Percentiles rank a stretch among this genome's conserved stretches.
Conservation (phyloP, 2,888 invertebrate genomes). For the Drosophila tanythrix region DNA sequence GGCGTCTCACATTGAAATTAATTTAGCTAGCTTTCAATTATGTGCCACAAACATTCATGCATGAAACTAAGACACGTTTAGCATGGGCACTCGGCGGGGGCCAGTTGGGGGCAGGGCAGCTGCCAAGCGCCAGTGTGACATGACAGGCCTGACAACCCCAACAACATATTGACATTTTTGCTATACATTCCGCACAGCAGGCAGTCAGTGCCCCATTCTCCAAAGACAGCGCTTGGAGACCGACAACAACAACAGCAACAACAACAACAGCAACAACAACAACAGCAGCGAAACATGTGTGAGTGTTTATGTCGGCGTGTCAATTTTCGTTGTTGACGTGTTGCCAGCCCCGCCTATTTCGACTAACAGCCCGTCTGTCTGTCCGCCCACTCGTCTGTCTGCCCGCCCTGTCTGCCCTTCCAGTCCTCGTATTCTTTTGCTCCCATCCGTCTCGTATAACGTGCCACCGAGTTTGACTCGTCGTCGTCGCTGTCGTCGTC, state of each 20-base stretch:
- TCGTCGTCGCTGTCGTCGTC: conserved; percentile 26
- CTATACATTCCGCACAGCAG: conserved; percentile 72
- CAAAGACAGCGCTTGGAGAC: conserved; percentile 24
- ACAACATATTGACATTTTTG: conserved; percentile 80
- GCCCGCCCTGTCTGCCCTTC: conserved; percentile 21
- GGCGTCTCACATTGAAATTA: conserved; percentile 82
- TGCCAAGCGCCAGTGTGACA: conserved; percentile 71
- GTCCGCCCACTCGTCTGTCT: conserved; percentile 21
- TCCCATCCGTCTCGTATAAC: conserved; percentile 37
- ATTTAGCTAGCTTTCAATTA: conserved; percentile 84
- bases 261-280: background rate
- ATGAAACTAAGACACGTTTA: conserved; percentile 79
- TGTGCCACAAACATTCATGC: conserved; percentile 84
- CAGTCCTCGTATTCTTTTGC: conserved; percentile 11
- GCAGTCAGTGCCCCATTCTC: conserved; percentile 37
- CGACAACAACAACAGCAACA: conserved; percentile 17
- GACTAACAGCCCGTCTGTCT: conserved; percentile 8
- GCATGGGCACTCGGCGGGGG: conserved; percentile 17
- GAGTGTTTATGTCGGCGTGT: conserved; percentile 82
- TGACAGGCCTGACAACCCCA: conserved; percentile 77
- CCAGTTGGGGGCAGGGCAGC: background rate
- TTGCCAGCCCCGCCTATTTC: conserved; percentile 58
- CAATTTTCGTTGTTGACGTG: conserved; percentile 81
- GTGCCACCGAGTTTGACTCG: conserved; percentile 48
- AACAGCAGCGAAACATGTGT: conserved; percentile 65